Evolutionary conservation across 2,113 vertebrate species (phyloP).

Genomic region (Cynopterus brachyotis): DNA sequence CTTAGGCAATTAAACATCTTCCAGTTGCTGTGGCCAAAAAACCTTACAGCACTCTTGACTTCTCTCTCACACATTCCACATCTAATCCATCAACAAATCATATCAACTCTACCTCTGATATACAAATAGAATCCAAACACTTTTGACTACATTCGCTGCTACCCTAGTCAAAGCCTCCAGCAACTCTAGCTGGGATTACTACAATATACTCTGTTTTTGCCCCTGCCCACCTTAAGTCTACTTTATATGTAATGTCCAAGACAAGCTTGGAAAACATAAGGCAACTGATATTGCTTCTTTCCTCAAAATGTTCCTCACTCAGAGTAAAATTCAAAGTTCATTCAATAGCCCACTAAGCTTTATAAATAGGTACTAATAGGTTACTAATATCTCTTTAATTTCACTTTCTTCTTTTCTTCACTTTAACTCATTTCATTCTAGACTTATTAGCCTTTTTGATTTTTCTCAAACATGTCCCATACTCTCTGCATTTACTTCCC

Average conservation of each 20-base stretch:
- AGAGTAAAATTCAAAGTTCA: constrained; percentile 19
- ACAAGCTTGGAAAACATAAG: background rate
- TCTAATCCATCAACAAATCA: background rate
- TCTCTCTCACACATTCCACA: background rate
- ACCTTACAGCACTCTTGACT: background rate
- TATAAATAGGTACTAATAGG: background rate
- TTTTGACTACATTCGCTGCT: background rate
- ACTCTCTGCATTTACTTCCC: background rate
- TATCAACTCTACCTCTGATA: background rate
- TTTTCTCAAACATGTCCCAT: background rate
- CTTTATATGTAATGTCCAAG: constrained; percentile 10
- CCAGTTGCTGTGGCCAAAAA: background rate
- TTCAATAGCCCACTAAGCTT: background rate
- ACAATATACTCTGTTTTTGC: background rate
- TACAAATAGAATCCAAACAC: background rate
- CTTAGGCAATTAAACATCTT: constrained; percentile 17
- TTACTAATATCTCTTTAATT: background rate
- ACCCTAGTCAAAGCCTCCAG: background rate
- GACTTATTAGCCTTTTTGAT: background rate
- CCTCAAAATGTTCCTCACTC: background rate
- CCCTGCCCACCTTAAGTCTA: background rate
- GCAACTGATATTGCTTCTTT: background rate
- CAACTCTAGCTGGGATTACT: background rate
- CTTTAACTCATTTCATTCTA: background rate
- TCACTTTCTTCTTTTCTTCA: background rate